Evolutionary conservation across 2,797 vertebrate species (phyloP), one percentile per base, ranked within the genome.

Genomic region (Falco columbarius): DNA sequence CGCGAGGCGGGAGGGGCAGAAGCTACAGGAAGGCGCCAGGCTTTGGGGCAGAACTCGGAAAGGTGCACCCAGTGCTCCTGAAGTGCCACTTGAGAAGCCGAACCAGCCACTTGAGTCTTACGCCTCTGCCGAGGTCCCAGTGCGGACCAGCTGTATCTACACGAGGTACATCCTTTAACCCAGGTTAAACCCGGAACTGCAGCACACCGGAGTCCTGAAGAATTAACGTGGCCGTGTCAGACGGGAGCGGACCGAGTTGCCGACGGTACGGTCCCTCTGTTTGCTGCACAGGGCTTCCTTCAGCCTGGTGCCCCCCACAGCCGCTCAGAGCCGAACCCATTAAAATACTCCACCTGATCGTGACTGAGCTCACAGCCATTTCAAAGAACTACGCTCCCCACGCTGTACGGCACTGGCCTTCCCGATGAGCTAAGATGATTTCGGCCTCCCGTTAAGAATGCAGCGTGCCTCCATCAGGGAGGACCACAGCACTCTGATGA

Each of bases 1-100:
- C 72, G 58, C 0, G 0, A 30, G 26, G 14, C 42, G 17, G 3
- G 14, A 14, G 17, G 17, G 19, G 49, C 47, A 58, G 72, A 73
- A 62, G 44, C 65, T 38, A 27, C 2, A 5, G 22, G 1, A 90
- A 44, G 2, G 3, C 26, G 9, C 32, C 26, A 61, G 62, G 14
- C 46, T 68, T 32, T 14, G 23, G 23, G 38, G 47, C 7, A 42
- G 66, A 72, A 42, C 30, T 56, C n/a, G 29, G 54, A 91, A 51
- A 54, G 27, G 3, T 13, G 58, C 21, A 49, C 12, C 61, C 51
- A 24, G 38, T 30, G 58, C 26, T 89, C 52, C 70, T n/a, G 49
- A 81, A 72, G 44, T 0, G 3, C 58, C 32, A 14, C 6, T 7
- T 4, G 24, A 83, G 61, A 36, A 19, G 11, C 62, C 63, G 71